These are phyloP conservation scores for Trididemnum nubilum DNA, from an alignment of 23 tunicate species.

Conservation along the genomic window DNA sequence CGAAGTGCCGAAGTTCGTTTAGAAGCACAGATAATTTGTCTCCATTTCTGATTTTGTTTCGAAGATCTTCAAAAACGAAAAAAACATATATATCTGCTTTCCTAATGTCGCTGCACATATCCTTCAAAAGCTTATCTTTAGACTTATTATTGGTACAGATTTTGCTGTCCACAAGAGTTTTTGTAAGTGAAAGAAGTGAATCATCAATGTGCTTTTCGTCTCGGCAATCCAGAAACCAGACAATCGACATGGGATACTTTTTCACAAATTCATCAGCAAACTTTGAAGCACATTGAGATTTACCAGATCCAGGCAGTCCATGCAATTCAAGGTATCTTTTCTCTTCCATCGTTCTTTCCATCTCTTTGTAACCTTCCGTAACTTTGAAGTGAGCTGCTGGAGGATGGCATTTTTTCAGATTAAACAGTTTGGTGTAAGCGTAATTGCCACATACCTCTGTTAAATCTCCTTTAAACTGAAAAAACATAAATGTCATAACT, in stretches of 20 bases:
- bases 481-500: too few relatives aligned
- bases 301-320: slow-evolving; percentile 47
- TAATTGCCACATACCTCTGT: not conserved
- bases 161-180: not conserved
- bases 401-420: not conserved
- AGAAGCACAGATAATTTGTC: not conserved
- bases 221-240: slow-evolving; percentile 40
- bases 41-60: not conserved
- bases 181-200: not conserved
- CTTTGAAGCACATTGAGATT: slow-evolving; percentile 39
- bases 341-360: not conserved
- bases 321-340: not conserved
- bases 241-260: slow-evolving; percentile 19
- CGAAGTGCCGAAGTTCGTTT: not conserved
- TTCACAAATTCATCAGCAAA: slow-evolving; percentile 20
- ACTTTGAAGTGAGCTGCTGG: slow-evolving; percentile 30
- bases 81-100: slow-evolving; percentile 2
- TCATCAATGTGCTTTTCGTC: slow-evolving; percentile 22
- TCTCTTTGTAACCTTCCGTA: slow-evolving; percentile 8
- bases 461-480: not conserved
- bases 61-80: slow-evolving; percentile 26
- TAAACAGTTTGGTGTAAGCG: not conserved
- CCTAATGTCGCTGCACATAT: slow-evolving; percentile 10
- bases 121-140: not conserved
- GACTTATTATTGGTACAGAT: not conserved